These are phyloP conservation scores for Ceratothoa steindachneri DNA, from an alignment of 2,888 invertebrate species.

Conservation along the genomic window DNA sequence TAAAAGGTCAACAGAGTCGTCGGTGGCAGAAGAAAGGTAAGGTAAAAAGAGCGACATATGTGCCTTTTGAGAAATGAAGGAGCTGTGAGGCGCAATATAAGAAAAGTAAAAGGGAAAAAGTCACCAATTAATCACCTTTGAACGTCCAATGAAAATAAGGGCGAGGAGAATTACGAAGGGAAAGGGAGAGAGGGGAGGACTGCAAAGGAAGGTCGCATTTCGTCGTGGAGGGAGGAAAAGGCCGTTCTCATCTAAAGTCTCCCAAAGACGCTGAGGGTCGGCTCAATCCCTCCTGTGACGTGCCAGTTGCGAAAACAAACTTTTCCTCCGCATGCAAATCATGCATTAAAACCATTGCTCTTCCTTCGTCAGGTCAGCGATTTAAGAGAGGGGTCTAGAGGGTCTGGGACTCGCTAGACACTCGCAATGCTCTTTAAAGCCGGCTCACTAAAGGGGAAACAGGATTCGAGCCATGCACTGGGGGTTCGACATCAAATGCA, in stretches of 20 bases:
- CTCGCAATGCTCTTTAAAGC: too few relatives aligned
- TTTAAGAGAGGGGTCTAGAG: too few relatives aligned
- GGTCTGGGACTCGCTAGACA: too few relatives aligned
- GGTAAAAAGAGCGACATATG: too few relatives aligned
- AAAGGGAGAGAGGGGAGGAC: not conserved
- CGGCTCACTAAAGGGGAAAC: too few relatives aligned
- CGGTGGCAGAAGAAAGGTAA: too few relatives aligned
- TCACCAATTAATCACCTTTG: not conserved
- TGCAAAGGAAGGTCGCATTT: not conserved
- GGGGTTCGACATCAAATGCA: too few relatives aligned
- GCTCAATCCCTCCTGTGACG: not conserved
- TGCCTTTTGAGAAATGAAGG: too few relatives aligned
- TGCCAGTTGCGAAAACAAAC: conserved; percentile 1
- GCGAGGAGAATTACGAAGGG: not conserved
- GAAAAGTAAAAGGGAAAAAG: conserved; percentile 3
- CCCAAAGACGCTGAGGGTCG: not conserved
- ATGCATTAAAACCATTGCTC: not conserved
- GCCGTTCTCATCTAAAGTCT: not conserved
- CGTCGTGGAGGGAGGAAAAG: not conserved
- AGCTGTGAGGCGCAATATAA: not conserved
- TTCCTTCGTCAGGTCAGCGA: too few relatives aligned
- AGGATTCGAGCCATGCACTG: too few relatives aligned
- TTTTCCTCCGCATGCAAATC: not conserved
- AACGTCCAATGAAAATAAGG: conserved; percentile 5
- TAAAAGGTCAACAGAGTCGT: too few relatives aligned